Percentiles rank a stretch among this genome's conserved stretches.
These are phyloP conservation scores for Cyclophora punctaria DNA, from an alignment of 2,888 invertebrate species.

Conservation along the genomic window DNA sequence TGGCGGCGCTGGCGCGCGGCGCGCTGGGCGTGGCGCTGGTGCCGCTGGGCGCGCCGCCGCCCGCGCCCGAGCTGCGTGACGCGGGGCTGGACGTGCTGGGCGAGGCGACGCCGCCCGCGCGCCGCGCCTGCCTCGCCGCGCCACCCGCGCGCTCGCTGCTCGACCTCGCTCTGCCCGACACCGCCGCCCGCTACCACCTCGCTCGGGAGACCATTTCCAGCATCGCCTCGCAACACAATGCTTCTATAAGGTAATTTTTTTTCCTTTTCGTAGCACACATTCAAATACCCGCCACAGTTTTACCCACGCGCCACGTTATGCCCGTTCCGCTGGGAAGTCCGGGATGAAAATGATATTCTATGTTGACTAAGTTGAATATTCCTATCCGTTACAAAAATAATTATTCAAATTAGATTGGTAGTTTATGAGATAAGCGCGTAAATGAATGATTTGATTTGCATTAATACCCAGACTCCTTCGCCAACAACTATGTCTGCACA, in stretches of 20 bases:
- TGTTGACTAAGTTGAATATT: too few species aligned
- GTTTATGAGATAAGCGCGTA: too few species aligned
- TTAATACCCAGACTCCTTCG: too few species aligned
- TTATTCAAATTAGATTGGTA: too few species aligned
- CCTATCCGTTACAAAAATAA: too few species aligned
- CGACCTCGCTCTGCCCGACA: constrained; percentile 34
- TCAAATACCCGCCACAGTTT: too few species aligned
- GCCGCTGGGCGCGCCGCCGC: constrained; percentile 22
- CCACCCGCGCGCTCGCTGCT: constrained; percentile 38
- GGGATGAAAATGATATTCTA: too few species aligned
- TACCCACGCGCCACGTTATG: too few species aligned
- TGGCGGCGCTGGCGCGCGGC: constrained; percentile 24
- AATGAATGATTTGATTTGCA: too few species aligned
- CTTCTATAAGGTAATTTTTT: too few species aligned
- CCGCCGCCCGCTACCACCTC: constrained; percentile 29
- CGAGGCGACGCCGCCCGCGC: constrained; percentile 38
- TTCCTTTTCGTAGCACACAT: background rate
- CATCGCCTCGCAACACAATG: background rate
- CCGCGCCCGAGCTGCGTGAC: constrained; percentile 37
- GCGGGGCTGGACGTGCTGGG: constrained; percentile 44
- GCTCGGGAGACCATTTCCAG: constrained; percentile 6
- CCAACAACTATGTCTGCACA: too few species aligned
- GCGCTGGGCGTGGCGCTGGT: constrained; percentile 16
- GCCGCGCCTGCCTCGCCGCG: constrained; percentile 38
- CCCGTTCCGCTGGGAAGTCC: too few species aligned